Conservation (phyloP, 2,888 invertebrate species). For the Macaria liturata region DNA sequence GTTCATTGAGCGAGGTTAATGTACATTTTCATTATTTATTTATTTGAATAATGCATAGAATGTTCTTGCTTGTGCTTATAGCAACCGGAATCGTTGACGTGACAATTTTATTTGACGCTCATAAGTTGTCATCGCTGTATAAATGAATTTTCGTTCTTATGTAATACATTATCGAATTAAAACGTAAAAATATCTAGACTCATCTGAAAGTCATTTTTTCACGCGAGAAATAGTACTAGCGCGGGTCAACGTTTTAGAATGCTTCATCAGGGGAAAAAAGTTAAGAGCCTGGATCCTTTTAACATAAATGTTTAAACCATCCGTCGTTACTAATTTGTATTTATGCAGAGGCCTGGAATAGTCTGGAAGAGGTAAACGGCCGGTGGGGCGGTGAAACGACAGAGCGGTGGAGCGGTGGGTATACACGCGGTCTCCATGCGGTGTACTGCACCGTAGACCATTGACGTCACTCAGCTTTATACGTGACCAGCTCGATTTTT, state of each 20-base stretch:
- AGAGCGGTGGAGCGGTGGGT: neutral
- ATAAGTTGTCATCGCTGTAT: too few relatives aligned
- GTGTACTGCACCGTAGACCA: constrained; percentile 26
- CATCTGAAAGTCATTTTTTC: constrained; percentile 1
- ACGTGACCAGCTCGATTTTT: neutral
- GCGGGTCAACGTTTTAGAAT: constrained; percentile 4
- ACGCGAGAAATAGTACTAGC: constrained; percentile 1
- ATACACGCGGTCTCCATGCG: too few relatives aligned
- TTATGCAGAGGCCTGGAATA: constrained; percentile 33
- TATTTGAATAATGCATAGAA: neutral
- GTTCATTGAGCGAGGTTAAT: constrained; percentile 17
- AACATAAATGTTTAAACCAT: constrained; percentile 29
- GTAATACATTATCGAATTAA: too few relatives aligned
- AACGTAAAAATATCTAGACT: too few relatives aligned
- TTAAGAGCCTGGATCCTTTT: constrained; percentile 5
- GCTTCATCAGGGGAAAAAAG: constrained; percentile 1
- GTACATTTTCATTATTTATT: constrained; percentile 5
- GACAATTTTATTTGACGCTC: too few relatives aligned
- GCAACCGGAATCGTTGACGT: too few relatives aligned
- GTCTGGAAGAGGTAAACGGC: constrained; percentile 45
- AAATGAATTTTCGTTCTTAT: too few relatives aligned
- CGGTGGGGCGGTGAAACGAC: constrained; percentile 26
- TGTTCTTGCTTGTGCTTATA: too few relatives aligned
- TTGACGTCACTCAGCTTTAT: constrained; percentile 47
- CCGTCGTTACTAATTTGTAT: constrained; percentile 34